Evolutionary conservation across 1,140 invertebrate species (phyloP).

Genomic region (Dendrolimus kikuchii): DNA sequence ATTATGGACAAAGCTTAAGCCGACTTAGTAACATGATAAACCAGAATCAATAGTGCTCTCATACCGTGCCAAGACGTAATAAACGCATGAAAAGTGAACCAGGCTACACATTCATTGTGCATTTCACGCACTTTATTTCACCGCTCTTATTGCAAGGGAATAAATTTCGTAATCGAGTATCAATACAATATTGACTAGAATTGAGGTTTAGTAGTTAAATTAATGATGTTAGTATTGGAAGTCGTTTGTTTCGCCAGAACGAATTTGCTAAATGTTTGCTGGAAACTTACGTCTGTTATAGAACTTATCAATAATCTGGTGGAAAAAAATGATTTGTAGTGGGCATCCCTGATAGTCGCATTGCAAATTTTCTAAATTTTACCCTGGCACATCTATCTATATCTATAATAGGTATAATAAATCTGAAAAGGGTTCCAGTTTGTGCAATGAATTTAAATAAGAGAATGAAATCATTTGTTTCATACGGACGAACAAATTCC

Average conservation of each 20-base stretch:
- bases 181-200: conserved; percentile 11
- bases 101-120: conserved; percentile 36
- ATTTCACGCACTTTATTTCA: conserved; percentile 14
- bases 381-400: too few species aligned
- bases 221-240: conserved; percentile 42
- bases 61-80: conserved; percentile 49
- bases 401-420: too few species aligned
- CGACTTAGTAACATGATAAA: conserved; percentile 29
- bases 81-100: conserved; percentile 50
- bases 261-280: too few species aligned
- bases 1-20: conserved; percentile 3
- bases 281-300: too few species aligned
- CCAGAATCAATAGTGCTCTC: conserved; percentile 40
- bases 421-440: too few species aligned
- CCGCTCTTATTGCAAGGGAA: conserved; percentile 14
- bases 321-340: too few species aligned
- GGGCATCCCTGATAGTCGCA: too few species aligned
- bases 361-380: too few species aligned
- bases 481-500: too few species aligned
- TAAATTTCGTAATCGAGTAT: conserved; percentile 21
- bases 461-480: too few species aligned
- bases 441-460: too few species aligned
- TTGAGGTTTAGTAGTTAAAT: conserved; percentile 31
- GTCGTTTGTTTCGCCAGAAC: conserved; percentile 43
- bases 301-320: too few species aligned